These are phyloP conservation scores for Neocrepidodera transversa DNA, from an alignment of 2,888 invertebrate genomes.

Conservation along the genomic window DNA sequence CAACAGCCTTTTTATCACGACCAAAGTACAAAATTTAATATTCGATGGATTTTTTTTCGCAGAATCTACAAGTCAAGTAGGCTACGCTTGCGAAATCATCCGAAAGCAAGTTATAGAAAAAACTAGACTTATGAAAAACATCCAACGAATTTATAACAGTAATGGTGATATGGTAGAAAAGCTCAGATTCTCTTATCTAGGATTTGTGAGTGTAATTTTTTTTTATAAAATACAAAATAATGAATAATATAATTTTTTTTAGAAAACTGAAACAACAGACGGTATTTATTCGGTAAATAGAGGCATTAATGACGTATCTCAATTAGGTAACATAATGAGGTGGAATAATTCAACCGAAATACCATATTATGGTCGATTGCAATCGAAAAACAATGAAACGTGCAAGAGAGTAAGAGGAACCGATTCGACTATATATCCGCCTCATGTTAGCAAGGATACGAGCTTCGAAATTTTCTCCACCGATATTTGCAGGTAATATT, in stretches of 20 bases:
- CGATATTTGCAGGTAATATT: constrained; percentile 71
- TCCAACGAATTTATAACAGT: constrained; percentile 28
- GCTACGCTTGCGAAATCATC: constrained; percentile 43
- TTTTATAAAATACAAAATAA: too few species aligned
- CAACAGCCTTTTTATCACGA: constrained; percentile 38
- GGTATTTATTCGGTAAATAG: constrained; percentile 65
- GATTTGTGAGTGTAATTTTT: constrained; percentile 41
- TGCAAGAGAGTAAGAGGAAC: constrained; percentile 66
- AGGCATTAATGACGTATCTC: constrained; percentile 61
- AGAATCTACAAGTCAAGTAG: constrained; percentile 26
- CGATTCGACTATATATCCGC: constrained; percentile 69
- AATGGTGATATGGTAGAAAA: constrained; percentile 18
- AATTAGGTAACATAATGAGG: constrained; percentile 61
- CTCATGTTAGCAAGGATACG: constrained; percentile 63
- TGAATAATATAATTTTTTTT: constrained; percentile 26
- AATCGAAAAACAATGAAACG: constrained; percentile 39
- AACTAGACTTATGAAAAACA: constrained; percentile 33
- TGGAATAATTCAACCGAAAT: constrained; percentile 59
- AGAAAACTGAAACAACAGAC: constrained; percentile 56
- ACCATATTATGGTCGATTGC: constrained; percentile 58
- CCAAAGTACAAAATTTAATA: constrained; percentile 36
- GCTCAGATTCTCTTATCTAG: constrained; percentile 39
- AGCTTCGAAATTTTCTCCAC: constrained; percentile 65
- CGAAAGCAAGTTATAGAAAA: constrained; percentile 35
- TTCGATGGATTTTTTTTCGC: constrained; percentile 45